A percentile compares a stretch with the other conserved stretches of the same genome.
These are phyloP conservation scores for Potamarius usumacintae DNA, from an alignment of 2,113 vertebrate species.

Conservation along the genomic window DNA sequence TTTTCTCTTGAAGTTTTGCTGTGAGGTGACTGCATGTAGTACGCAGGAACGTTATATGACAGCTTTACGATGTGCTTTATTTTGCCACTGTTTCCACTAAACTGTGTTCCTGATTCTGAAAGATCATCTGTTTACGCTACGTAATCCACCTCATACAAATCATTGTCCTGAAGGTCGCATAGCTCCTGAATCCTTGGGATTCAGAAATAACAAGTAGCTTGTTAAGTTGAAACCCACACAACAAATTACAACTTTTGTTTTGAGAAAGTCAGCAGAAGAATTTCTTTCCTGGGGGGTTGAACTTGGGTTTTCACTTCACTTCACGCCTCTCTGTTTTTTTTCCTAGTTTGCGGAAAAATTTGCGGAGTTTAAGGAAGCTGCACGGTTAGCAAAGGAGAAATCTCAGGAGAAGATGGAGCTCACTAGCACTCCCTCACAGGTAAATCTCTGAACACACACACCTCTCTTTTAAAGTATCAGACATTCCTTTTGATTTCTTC, in stretches of 20 bases:
- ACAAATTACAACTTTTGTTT: background rate
- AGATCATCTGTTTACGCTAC: background rate
- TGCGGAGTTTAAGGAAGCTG: slow-evolving; percentile 96
- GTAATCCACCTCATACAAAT: background rate
- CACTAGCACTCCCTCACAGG: slow-evolving; percentile 94
- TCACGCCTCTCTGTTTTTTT: background rate
- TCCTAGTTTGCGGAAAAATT: slow-evolving; percentile 96
- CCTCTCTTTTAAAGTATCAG: background rate
- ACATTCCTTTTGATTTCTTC: background rate
- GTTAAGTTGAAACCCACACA: no score
- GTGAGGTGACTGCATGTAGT: no score
- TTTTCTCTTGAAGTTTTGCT: no score
- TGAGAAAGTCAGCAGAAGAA: background rate
- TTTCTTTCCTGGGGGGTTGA: background rate
- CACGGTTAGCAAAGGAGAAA: slow-evolving; percentile 92
- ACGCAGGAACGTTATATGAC: no score
- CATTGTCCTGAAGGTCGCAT: no score
- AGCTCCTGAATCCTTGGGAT: no score
- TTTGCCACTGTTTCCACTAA: no score
- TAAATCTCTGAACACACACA: slow-evolving; percentile 53
- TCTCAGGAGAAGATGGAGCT: slow-evolving; percentile 97
- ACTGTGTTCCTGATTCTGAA: background rate
- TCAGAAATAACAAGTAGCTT: no score
- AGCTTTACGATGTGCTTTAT: no score
- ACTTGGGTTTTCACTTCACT: background rate